Evolutionary conservation across 92 coral and sea anemone species (phyloP), one percentile per base, ranked within the genome.

Genomic region (Porites evermanni): DNA sequence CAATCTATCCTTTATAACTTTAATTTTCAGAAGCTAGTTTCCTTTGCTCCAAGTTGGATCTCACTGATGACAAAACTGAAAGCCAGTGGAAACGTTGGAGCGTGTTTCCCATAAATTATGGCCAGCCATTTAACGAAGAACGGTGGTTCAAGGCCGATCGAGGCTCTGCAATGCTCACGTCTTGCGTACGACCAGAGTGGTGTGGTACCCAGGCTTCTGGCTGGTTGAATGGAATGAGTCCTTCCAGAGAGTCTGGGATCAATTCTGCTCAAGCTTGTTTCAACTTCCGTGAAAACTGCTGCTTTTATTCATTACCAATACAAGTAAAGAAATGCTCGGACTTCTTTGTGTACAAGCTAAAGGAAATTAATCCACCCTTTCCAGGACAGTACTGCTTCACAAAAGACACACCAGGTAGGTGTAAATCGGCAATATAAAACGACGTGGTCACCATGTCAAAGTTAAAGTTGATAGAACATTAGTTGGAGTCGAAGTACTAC

Each of bases 131-230:
- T 44, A 29, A 78, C 58, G 64, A 78, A 21, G 58, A 9, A 63
- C 29, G 6, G 38, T 78, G 81, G 81, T 63, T 78, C 19, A 61
- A 67, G 59, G 54, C 70, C 11, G 44, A 63, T 2, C 38, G 29
- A 32, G 70, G 81, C 12, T 18, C 32, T 2, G 71, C 81, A 16
- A 78, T 78, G 54, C 29, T 24, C 14, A 78, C 32, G 12, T 63
- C 81, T 2, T 78, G 81, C 50, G 59, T 63, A 1, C n/a, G 6
- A 20, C 19, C 32, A 3, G 32, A 61, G 13, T 32, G 18, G 53
- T 89, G 92, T 84, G 92, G 92, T 47, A 23, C 83, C 75, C 88
- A 83, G 80, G 85, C 91, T 66, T 88, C 91, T 52, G 91, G 91
- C 14, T 88, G 88, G 91, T 21, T 88, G 2, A 88, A 77, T 77